phyloP scores from a whole-genome alignment of 2,113 vertebrate genomes.

The Pseudorasbora parva region DNA sequence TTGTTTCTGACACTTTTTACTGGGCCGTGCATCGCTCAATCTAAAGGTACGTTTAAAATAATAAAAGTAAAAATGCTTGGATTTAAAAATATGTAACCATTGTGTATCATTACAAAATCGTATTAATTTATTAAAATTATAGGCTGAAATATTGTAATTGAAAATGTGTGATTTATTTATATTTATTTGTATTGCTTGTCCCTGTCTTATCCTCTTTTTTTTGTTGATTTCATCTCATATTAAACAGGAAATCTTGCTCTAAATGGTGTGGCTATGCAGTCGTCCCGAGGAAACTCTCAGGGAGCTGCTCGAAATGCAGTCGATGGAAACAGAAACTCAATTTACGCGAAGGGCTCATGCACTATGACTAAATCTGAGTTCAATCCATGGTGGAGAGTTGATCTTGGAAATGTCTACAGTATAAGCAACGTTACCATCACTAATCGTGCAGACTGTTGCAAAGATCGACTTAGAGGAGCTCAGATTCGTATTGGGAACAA shows the following conservation, averaged over 20 bases:
- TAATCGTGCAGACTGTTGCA: slow-evolving; percentile 35
- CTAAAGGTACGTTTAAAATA: neutral
- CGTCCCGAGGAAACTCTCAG: neutral
- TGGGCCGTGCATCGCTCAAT: neutral
- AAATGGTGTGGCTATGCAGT: neutral
- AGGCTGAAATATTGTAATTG: neutral
- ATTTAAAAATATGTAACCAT: neutral
- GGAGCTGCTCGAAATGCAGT: slow-evolving; percentile 7
- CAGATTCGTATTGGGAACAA: slow-evolving; percentile 45
- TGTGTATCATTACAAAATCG: too few species aligned
- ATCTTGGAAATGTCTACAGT: neutral
- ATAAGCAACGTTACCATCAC: slow-evolving; percentile 35
- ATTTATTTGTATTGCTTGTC: neutral
- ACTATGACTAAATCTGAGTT: neutral
- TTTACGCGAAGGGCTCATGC: neutral
- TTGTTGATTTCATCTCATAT: neutral
- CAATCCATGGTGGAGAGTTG: slow-evolving; percentile 48
- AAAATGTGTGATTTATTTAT: neutral
- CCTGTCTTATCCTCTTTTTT: neutral
- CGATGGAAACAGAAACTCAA: neutral
- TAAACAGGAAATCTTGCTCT: slow-evolving; percentile 32
- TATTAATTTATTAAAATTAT: too few species aligned
- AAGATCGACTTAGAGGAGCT: slow-evolving; percentile 4
- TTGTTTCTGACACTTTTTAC: neutral
- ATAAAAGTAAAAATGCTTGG: neutral